Conservation (phyloP, 2,113 vertebrate genomes). For the Strigops habroptila region DNA sequence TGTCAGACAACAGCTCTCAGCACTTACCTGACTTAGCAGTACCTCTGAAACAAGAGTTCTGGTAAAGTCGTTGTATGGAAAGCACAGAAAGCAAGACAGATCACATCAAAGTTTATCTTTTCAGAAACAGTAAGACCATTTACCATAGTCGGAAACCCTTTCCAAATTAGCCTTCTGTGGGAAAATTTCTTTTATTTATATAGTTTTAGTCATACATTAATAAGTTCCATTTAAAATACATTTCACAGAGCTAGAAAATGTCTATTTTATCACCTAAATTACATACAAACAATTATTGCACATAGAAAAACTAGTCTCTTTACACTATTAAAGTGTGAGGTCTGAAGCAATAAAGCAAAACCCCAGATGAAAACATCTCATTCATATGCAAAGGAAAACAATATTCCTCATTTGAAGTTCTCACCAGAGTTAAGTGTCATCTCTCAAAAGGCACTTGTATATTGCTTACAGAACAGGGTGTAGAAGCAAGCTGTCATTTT, state of each 20-base stretch:
- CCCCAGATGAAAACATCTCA: neutral
- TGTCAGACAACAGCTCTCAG: neutral
- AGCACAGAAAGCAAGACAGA: neutral
- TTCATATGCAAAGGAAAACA: neutral
- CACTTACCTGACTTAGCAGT: constrained; percentile 38
- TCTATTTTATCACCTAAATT: neutral
- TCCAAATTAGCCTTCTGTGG: neutral
- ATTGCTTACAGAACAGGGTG: neutral
- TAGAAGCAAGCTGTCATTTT: neutral
- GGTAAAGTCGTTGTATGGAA: constrained; percentile 1
- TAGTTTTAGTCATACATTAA: neutral
- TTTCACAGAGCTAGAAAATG: neutral
- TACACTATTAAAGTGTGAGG: neutral
- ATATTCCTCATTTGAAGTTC: neutral
- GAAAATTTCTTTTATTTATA: neutral
- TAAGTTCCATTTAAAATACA: neutral
- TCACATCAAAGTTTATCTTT: neutral
- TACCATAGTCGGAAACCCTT: neutral
- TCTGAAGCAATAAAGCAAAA: neutral
- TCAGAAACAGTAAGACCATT: neutral
- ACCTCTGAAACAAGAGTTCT: neutral
- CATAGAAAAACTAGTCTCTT: neutral
- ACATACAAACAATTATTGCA: neutral
- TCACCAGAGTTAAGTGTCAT: neutral
- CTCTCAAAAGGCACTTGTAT: neutral